phyloP scores from a whole-genome alignment of 1,140 invertebrate genomes.

The Macrocentrus cingulum region DNA sequence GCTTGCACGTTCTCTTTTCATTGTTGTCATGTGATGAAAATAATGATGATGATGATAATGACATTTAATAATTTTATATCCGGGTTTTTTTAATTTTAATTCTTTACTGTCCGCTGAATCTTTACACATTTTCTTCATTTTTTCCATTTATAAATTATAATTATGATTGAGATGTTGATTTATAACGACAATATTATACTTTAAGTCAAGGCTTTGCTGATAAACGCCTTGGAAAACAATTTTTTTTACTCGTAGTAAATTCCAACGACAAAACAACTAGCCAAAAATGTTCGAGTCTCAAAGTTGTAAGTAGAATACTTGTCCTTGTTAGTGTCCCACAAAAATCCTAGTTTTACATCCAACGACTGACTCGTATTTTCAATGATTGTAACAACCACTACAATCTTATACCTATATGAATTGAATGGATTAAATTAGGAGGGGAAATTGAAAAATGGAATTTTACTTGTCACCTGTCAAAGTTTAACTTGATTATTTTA shows the following conservation, averaged over 20 bases:
- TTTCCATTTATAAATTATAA: no score
- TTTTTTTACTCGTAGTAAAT: constrained; percentile 44
- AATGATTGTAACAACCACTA: constrained; percentile 44
- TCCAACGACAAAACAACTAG: constrained; percentile 44
- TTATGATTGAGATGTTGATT: no score
- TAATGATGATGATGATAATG: no score
- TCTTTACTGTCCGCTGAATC: no score
- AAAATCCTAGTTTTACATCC: constrained; percentile 38
- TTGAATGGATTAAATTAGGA: constrained; percentile 4
- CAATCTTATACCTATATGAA: constrained; percentile 47
- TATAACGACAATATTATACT: no score
- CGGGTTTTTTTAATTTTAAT: no score
- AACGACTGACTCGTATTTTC: constrained; percentile 50
- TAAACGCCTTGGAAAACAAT: background rate
- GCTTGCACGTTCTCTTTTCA: no score
- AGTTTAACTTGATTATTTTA: constrained; percentile 55
- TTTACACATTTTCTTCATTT: no score
- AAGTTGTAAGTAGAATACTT: constrained; percentile 43
- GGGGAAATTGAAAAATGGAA: background rate
- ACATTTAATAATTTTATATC: no score
- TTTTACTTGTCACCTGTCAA: constrained; percentile 51
- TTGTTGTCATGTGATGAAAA: no score
- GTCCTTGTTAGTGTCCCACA: constrained; percentile 49
- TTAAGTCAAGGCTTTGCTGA: no score
- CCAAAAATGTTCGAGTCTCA: constrained; percentile 45